Conservation (phyloP, 2,888 invertebrate species). For the Cremastinae sp. region DNA sequence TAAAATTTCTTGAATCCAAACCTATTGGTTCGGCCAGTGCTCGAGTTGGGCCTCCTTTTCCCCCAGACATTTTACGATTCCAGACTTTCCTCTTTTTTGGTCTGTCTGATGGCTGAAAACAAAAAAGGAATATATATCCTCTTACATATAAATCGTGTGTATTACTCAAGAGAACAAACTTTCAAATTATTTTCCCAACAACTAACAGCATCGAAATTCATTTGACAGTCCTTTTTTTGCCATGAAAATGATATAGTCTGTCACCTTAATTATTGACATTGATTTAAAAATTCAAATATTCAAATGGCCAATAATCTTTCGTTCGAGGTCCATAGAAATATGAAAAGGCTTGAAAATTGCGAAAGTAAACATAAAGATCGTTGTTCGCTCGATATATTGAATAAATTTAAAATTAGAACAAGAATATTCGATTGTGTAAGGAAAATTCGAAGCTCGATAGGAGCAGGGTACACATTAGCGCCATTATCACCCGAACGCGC, state of each 20-base stretch:
- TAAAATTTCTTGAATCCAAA: conserved; percentile 72
- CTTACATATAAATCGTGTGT: too few relatives aligned
- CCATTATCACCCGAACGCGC: conserved; percentile 79
- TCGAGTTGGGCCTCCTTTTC: conserved; percentile 70
- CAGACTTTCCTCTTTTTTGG: neutral
- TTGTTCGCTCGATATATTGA: neutral
- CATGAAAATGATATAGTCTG: conserved; percentile 23
- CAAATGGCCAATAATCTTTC: conserved; percentile 69
- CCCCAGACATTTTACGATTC: conserved; percentile 71
- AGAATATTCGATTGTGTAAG: conserved; percentile 69
- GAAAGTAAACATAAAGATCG: neutral
- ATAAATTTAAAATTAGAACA: conserved; percentile 55
- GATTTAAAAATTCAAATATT: conserved; percentile 80
- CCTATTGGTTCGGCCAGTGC: conserved; percentile 75
- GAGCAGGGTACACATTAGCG: conserved; percentile 77
- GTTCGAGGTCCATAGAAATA: neutral
- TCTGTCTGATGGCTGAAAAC: too few relatives aligned
- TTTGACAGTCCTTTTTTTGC: neutral
- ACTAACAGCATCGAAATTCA: too few relatives aligned
- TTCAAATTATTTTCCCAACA: too few relatives aligned
- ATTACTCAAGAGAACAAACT: too few relatives aligned
- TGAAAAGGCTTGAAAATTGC: neutral
- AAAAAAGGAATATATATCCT: too few relatives aligned
- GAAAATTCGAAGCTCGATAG: conserved; percentile 67
- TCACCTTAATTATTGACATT: conserved; percentile 61